These are phyloP conservation scores for Anoplolepis gracilipes DNA, from an alignment of 1,140 invertebrate species.

Conservation along the genomic window DNA sequence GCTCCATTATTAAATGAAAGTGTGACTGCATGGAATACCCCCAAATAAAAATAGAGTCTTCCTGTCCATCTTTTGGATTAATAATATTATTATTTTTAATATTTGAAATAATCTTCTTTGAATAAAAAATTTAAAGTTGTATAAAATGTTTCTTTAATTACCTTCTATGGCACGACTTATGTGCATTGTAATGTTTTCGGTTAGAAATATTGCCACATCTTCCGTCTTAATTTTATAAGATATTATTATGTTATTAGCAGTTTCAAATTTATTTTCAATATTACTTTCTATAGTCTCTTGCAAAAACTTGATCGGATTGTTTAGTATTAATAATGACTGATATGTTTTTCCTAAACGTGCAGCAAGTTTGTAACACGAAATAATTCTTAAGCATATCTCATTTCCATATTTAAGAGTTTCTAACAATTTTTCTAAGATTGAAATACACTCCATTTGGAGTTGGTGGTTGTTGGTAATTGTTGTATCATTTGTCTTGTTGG, in stretches of 20 bases:
- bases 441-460: slow-evolving; percentile 76
- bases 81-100: slow-evolving; percentile 16
- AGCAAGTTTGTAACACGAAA: slow-evolving; percentile 86
- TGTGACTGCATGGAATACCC: slow-evolving; percentile 85
- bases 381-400: slow-evolving; percentile 85
- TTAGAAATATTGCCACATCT: slow-evolving; percentile 83
- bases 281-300: slow-evolving; percentile 86
- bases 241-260: slow-evolving; percentile 86
- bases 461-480: slow-evolving; percentile 68
- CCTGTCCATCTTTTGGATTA: slow-evolving; percentile 75
- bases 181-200: slow-evolving; percentile 84
- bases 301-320: slow-evolving; percentile 86
- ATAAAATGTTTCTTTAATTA: slow-evolving; percentile 69
- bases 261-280: slow-evolving; percentile 86
- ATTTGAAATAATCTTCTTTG: slow-evolving; percentile 14
- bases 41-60: slow-evolving; percentile 84
- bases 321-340: slow-evolving; percentile 85
- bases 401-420: slow-evolving; percentile 83
- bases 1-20: slow-evolving; percentile 83
- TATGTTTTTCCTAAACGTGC: slow-evolving; percentile 86
- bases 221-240: slow-evolving; percentile 84
- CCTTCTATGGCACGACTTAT: slow-evolving; percentile 84
- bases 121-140: slow-evolving; percentile 47
- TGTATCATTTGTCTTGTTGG: slow-evolving; percentile 32
- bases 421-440: slow-evolving; percentile 77